phyloP scores from a whole-genome alignment of 1,140 invertebrate genomes.

The Zaprionus camerounensis region DNA sequence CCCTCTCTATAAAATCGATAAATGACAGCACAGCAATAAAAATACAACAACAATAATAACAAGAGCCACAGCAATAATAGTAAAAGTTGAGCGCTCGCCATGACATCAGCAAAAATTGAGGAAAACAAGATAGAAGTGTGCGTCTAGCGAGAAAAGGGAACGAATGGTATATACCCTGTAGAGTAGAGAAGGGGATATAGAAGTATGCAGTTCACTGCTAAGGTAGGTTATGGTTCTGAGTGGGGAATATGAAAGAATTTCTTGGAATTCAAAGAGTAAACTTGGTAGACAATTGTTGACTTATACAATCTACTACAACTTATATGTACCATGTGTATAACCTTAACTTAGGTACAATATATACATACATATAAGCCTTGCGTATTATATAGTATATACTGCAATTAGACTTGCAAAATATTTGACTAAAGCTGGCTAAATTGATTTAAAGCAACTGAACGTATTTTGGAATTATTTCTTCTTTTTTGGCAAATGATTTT shows the following conservation, averaged over 20 bases:
- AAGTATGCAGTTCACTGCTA: too few species aligned
- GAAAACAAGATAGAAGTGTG: slow-evolving; percentile 8
- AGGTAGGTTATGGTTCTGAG: too few species aligned
- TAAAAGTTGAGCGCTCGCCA: slow-evolving; percentile 66
- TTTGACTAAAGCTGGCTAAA: slow-evolving; percentile 15
- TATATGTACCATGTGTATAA: too few species aligned
- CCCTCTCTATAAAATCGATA: slow-evolving; percentile 72
- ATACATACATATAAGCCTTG: too few species aligned
- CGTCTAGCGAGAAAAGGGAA: neutral
- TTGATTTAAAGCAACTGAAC: slow-evolving; percentile 29
- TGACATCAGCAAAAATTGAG: slow-evolving; percentile 72
- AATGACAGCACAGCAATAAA: slow-evolving; percentile 78
- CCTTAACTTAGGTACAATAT: too few species aligned
- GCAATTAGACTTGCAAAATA: neutral
- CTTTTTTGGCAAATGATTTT: slow-evolving; percentile 15
- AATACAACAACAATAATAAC: slow-evolving; percentile 43
- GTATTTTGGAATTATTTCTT: slow-evolving; percentile 26
- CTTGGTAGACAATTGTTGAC: too few species aligned
- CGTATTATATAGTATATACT: too few species aligned
- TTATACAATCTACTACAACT: too few species aligned
- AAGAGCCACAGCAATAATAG: slow-evolving; percentile 62
- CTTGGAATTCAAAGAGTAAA: too few species aligned
- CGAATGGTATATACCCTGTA: slow-evolving; percentile 35
- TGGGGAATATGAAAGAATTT: too few species aligned
- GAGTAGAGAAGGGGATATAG: neutral